Evolutionary conservation across 2,888 invertebrate genomes (phyloP), one percentile per base, ranked within the genome.

Genomic region (Netelia melanura): DNA sequence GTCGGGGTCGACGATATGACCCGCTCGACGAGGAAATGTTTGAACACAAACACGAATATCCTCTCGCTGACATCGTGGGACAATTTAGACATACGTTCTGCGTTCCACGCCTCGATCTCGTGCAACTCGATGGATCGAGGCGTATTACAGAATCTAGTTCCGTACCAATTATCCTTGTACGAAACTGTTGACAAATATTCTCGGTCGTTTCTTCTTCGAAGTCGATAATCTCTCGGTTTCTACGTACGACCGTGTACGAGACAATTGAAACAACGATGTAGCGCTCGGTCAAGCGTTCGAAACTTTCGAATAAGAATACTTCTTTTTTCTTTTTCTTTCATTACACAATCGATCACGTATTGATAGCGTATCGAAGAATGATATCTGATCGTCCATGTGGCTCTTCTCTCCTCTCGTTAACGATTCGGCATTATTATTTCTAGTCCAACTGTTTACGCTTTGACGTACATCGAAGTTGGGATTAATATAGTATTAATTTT

Each of bases 321-420:
- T 74, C 52, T 80, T 83, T 65, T 48, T 48, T 43, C 48, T 76
- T 83, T 65, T 48, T 48, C 10, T 14, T 48, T 48, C 48, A 48
- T 48, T 48, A 81, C 56, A 81, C 81, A 81, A 81, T 75, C 76
- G 80, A 67, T 67, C 71, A 68, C 76, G 77, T 81, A 74, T 64
- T 74, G 84, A 79, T 85, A 78, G 70, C 84, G 72, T 78, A 79
- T 81, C 81, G 61, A 81, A 52, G 25, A 56, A 52, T 62, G 81
- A 75, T 81, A 84, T 84, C 84, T 68, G 67, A 48, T 62, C 48
- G 48, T 30, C 71, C 61, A 67, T 44, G 64, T 52, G 25, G 21
- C 44, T 56, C 65, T 64, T 56, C 30, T 54, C 56, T 48, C 43
- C 21, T 54, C 56, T 58, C 43, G 17, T 64, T 64, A 14, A 56